Evolutionary conservation across 2,113 vertebrate species (phyloP).

Genomic region (Xenotilapia leptura): DNA sequence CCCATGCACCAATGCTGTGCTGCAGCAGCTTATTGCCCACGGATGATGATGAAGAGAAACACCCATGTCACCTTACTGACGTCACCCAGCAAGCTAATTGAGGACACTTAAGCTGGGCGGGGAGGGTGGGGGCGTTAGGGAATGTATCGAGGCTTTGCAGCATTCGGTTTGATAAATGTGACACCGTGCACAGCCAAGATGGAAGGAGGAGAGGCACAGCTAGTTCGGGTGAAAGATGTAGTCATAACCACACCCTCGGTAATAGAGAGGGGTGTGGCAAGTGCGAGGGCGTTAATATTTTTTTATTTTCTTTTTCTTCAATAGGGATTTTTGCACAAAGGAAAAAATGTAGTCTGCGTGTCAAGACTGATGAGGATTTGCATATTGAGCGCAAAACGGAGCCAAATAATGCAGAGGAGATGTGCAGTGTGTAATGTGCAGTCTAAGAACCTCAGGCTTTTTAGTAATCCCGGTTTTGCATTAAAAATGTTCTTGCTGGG

Average conservation of each 20-base stretch:
- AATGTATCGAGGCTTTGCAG: slow-evolving; percentile 7
- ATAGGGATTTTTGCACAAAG: neutral
- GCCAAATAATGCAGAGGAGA: neutral
- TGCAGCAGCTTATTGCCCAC: slow-evolving; percentile 6
- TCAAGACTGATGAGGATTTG: neutral
- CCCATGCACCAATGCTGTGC: neutral
- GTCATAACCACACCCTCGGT: slow-evolving; percentile 24
- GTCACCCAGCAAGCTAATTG: slow-evolving; percentile 65
- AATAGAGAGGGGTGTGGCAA: slow-evolving; percentile 33
- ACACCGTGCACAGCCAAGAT: neutral
- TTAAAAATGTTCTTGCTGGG: neutral
- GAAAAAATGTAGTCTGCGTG: neutral
- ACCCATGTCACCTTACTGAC: slow-evolving; percentile 68
- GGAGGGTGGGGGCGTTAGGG: slow-evolving; percentile 9
- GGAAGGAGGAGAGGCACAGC: neutral
- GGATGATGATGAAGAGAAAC: neutral
- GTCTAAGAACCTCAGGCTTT: neutral
- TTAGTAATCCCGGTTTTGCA: neutral
- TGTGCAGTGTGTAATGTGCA: neutral
- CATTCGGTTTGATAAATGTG: neutral
- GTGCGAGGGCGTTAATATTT: neutral
- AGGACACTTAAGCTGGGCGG: slow-evolving; percentile 44
- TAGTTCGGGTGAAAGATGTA: neutral
- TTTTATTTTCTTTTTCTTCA: neutral
- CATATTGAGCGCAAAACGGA: neutral